Base-by-base conservation (phyloP, 2,888 invertebrate genomes). In the Calameuta pallipes region DNA sequence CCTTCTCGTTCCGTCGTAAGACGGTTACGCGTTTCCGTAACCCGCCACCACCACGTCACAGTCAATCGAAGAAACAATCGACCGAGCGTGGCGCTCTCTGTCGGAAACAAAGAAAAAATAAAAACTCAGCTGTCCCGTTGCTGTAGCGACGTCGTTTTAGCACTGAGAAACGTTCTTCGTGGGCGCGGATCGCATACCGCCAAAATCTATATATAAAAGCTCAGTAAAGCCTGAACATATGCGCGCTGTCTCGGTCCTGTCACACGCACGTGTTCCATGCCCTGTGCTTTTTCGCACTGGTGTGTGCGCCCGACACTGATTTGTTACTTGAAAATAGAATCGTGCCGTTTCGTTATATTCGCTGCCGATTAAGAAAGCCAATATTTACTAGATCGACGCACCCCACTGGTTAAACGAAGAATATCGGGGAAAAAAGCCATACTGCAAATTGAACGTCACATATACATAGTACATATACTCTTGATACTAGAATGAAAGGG, bases 301-400 rank as follows among this genome's bases (percentile, higher is more conserved):
- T 41, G 41, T 37, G 9, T 31, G 36, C 74, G 69, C 34, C 34
- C 36, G 41, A 11, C 74, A 56, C 73, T 79, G 81, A 81, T 81
- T 79, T 78, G 80, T 78, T 73, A 76, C 75, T 75, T 78, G 74
- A 76, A 81, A 81, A 80, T 81, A 81, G 78, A 81, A 81, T 74
- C 35, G 73, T 69, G 75, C 23, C 36, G 31, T 30, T 41, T 73
- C 37, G 37, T 73, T 31, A 33, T 69, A 34, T 23, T 30, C 70
- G n/a, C 56, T 9, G 9, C 34, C 30, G 37, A 56, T 56, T 56
- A 56, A 56, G 56, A 56, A 56, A 56, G 56, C 56, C 56, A 56
- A 56, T 56, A 56, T 56, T 56, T 56, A 23, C 56, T 56, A 56
- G 56, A 56, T 56, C 23, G 56, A 56, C 56, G 56, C 56, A 56